Percentiles rank a stretch among this genome's conserved stretches.
phyloP scores from a whole-genome alignment of 2,797 vertebrate genomes.

The Steatocranus sp. region DNA sequence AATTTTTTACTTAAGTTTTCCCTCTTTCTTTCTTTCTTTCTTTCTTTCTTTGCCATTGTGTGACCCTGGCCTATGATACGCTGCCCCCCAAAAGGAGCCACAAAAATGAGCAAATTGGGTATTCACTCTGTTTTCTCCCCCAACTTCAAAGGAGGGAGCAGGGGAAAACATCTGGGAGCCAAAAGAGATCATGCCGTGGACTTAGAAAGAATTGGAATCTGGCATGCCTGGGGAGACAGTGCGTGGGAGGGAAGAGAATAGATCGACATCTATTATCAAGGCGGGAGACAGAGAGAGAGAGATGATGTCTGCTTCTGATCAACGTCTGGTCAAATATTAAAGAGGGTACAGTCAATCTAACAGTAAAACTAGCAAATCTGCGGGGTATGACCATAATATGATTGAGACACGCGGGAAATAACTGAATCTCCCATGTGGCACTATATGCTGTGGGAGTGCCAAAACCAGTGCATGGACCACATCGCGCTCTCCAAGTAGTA shows the following conservation, averaged over 20 bases:
- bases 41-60: conserved; percentile 41
- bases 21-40: conserved; percentile 17
- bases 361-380: conserved; percentile 40
- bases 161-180: conserved; percentile 67
- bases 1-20: conserved; percentile 37
- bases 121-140: conserved; percentile 20
- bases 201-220: conserved; percentile 41
- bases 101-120: conserved; percentile 37
- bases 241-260: conserved; percentile 35
- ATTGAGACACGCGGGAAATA: conserved; percentile 13
- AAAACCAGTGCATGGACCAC: neutral
- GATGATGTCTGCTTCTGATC: conserved; percentile 69
- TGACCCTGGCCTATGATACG: conserved; percentile 22
- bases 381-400: neutral
- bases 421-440: neutral
- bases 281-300: conserved; percentile 25
- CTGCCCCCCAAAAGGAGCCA: conserved; percentile 29
- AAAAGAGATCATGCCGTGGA: conserved; percentile 48
- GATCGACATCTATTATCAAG: conserved; percentile 54
- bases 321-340: conserved; percentile 47
- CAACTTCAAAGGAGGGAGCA: conserved; percentile 60
- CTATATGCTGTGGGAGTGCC: neutral
- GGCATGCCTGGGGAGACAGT: conserved; percentile 27
- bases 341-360: conserved; percentile 25
- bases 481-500: conserved; percentile 5